A percentile compares a stretch with the other conserved stretches of the same genome.
Conservation (phyloP, 2,113 vertebrate genomes). For the Nycticryphes semicollaris region DNA sequence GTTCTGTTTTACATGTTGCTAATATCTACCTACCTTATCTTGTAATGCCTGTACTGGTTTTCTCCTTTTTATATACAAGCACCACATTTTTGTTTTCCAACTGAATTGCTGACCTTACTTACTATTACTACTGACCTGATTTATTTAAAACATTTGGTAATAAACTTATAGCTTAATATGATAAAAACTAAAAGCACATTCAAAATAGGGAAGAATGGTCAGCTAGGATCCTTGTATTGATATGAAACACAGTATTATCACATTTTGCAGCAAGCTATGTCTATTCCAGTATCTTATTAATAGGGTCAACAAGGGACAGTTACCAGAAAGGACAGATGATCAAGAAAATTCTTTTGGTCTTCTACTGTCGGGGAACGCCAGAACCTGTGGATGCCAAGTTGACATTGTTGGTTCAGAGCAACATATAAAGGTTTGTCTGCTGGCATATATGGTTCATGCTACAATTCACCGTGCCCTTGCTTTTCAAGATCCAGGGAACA, state of each 20-base stretch:
- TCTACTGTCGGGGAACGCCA: not conserved
- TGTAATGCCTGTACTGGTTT: not conserved
- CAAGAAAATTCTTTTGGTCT: not conserved
- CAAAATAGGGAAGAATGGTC: not conserved
- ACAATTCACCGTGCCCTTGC: not conserved
- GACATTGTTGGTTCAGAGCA: not conserved
- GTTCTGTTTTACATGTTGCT: not conserved
- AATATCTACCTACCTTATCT: not conserved
- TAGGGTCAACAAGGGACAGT: not conserved
- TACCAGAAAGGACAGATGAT: not conserved
- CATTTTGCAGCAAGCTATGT: not conserved
- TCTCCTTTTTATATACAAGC: not conserved
- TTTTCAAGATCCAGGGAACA: not conserved
- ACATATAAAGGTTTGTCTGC: not conserved
- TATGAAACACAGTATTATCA: not conserved
- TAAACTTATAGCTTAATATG: not conserved
- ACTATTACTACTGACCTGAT: not conserved
- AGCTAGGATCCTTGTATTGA: not conserved
- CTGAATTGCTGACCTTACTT: not conserved
- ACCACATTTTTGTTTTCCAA: not conserved
- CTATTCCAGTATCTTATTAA: not conserved
- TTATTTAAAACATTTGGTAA: not conserved
- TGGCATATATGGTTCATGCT: not conserved
- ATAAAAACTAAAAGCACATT: not conserved
- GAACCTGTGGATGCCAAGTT: not conserved